Evolutionary conservation across 2,888 invertebrate genomes (phyloP), one percentile per base, ranked within the genome.

Genomic region (Silvanus unidentatus): DNA sequence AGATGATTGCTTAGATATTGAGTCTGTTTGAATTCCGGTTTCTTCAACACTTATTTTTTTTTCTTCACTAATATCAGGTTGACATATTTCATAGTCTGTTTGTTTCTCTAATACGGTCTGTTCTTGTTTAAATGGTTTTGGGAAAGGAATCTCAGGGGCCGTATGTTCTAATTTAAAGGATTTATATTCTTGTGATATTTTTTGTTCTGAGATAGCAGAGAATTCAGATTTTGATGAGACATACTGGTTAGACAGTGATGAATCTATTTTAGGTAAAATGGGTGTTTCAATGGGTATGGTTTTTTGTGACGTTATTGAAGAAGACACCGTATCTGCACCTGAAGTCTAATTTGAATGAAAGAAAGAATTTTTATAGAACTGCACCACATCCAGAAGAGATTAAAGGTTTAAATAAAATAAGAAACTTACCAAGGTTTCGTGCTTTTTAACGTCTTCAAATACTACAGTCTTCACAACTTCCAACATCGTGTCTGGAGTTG

Each of bases 381-480:
- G 14, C 38, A 29, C 29, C 30, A 32, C 43, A 32, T 32, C 32
- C 12, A 3, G 5, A 32, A 10, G 5, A 32, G 10, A 32, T 5
- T 39, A 34, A 5, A 34, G 13, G 27, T 29, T 37, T 13, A 9
- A 40, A 42, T 16, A 10, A 22, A 39, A 14, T 14, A 51, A 42
- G 28, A 40, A 40, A 59, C 71, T 70, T 64, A 73, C 73, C 67
- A 73, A 53, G 40, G 71, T 70, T 64, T 71, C 72, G 45, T 73
- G 72, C 55, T 73, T 72, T 22, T 65, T 61, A 1, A 74, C 64
- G 52, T 79, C 78, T 64, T 82, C 82, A 57, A 80, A 81, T 36
- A 81, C 76, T 28, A 81, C 77, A 8, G 81, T 82, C 68, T 81
- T 82, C 29, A 82, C 80, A 38, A 80, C 78, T 68, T 82, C 82